Conservation (phyloP, 2,797 vertebrate genomes). For the Rhinoraja longicauda region DNA sequence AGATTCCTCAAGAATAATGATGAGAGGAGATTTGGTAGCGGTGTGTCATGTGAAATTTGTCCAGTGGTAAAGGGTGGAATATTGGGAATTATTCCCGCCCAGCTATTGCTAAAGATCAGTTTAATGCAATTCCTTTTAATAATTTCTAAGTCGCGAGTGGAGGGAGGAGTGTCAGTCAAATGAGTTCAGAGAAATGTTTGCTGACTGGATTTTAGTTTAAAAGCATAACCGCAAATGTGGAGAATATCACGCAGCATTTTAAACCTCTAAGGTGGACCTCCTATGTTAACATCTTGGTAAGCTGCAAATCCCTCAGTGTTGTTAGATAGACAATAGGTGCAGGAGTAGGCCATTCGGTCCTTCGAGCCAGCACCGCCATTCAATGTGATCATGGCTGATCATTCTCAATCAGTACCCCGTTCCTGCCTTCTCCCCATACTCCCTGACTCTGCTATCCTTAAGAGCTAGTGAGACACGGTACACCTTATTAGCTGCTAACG, state of each 20-base stretch:
- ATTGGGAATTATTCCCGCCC: neutral
- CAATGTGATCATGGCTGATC: too few relatives aligned
- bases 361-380: too few relatives aligned
- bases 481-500: too few relatives aligned
- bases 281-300: neutral
- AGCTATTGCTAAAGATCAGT: neutral
- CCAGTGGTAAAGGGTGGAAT: neutral
- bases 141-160: neutral
- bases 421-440: too few relatives aligned
- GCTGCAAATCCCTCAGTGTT: neutral
- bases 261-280: neutral
- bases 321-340: too few relatives aligned
- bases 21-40: too few relatives aligned
- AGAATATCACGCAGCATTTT: neutral
- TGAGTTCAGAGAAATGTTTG: neutral
- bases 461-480: too few relatives aligned
- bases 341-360: too few relatives aligned
- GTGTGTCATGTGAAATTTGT: too few relatives aligned
- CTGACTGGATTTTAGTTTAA: neutral
- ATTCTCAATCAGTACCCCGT: too few relatives aligned
- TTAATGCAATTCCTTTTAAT: neutral
- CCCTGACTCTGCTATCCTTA: too few relatives aligned
- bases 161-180: neutral
- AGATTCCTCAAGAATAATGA: neutral
- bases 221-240: neutral